These are phyloP conservation scores for Drosophila picticornis DNA, from an alignment of 2,888 invertebrate genomes.

Conservation along the genomic window DNA sequence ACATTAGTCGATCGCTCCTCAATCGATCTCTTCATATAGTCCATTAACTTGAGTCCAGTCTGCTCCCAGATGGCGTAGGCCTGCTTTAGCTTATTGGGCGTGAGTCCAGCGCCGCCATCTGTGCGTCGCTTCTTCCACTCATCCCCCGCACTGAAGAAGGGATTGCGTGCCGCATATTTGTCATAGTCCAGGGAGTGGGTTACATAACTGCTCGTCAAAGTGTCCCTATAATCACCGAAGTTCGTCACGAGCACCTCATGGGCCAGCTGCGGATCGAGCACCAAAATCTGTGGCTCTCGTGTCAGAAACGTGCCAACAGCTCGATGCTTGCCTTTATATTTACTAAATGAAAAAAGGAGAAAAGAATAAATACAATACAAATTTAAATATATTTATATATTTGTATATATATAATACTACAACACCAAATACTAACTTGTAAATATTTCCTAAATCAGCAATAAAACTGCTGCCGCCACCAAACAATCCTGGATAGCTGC, in stretches of 20 bases:
- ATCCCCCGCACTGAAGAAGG: constrained; percentile 67
- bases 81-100: constrained; percentile 84
- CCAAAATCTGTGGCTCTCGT: constrained; percentile 82
- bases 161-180: constrained; percentile 56
- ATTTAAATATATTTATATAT: background rate
- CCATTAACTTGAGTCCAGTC: constrained; percentile 55
- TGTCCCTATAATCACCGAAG: constrained; percentile 83
- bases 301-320: constrained; percentile 85
- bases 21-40: constrained; percentile 48
- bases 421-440: constrained; percentile 57
- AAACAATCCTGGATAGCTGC: constrained; percentile 77
- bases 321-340: constrained; percentile 74
- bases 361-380: background rate
- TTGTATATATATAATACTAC: background rate
- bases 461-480: constrained; percentile 48
- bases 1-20: constrained; percentile 31
- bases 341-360: constrained; percentile 49
- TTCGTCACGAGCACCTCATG: constrained; percentile 84
- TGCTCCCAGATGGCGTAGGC: constrained; percentile 73
- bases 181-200: constrained; percentile 53
- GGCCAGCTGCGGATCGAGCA: constrained; percentile 84
- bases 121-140: constrained; percentile 85
- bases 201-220: constrained; percentile 63
- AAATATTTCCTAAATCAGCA: constrained; percentile 59
- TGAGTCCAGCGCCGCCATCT: constrained; percentile 86